phyloP scores from a whole-genome alignment of 2,113 vertebrate genomes.

The Regulus satrapa region DNA sequence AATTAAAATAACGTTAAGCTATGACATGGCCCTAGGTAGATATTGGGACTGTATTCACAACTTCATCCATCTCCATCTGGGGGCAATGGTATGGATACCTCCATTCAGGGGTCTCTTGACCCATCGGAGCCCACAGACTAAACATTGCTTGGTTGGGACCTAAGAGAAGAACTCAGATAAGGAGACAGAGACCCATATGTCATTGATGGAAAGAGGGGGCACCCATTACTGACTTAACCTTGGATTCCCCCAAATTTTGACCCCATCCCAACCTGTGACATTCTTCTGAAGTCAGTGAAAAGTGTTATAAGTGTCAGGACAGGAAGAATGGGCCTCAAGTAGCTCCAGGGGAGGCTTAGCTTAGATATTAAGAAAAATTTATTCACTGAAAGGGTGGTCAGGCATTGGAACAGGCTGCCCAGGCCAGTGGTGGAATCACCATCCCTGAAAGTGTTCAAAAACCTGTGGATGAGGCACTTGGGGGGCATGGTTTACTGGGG shows the following conservation, averaged over 20 bases:
- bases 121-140: not conserved
- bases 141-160: not conserved
- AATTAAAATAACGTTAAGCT: not conserved
- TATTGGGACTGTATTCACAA: not conserved
- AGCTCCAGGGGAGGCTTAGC: not conserved
- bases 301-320: not conserved
- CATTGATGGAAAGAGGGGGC: not conserved
- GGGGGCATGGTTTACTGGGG: not conserved
- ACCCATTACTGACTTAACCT: not conserved
- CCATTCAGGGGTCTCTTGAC: not conserved
- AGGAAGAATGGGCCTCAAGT: not conserved
- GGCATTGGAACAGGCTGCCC: not conserved
- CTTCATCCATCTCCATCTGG: not conserved
- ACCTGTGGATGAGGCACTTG: not conserved
- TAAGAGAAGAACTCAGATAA: not conserved
- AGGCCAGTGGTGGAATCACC: not conserved
- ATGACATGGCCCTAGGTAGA: not conserved
- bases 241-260: not conserved
- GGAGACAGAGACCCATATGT: not conserved
- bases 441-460: not conserved
- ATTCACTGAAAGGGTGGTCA: not conserved
- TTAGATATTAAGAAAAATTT: not conserved
- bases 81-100: not conserved
- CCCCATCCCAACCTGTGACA: not conserved
- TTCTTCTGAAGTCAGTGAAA: not conserved